Base-by-base conservation (phyloP, 2,888 invertebrate species). In the Colletes collaris region DNA sequence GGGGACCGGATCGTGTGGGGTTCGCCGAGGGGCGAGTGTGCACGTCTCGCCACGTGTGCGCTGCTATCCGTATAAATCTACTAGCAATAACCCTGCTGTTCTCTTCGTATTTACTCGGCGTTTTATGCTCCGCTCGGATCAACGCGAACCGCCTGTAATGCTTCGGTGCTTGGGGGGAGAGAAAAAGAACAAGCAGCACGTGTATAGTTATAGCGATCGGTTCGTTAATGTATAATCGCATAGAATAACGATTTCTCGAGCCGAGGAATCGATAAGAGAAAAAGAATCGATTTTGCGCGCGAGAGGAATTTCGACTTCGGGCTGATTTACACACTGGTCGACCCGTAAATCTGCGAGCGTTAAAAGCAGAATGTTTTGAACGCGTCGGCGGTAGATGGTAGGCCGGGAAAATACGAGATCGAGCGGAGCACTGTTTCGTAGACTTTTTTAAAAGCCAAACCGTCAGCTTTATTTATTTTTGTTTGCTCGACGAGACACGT, bases 31-130 rank as follows among this genome's bases (percentile, higher is more conserved):
- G 50, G 67, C 52, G 66, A 52, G 49, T 46, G 63, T 44, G 10
- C 50, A 55, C 40, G 11, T 35, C 19, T 2, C 19, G 74, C 74
- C 79, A 82, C 82, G 83, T 73, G 83, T 72, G 69, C 58, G 40
- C 58, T 73, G 49, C 69, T 49, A 66, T 67, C 64, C 72, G 77
- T 80, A 83, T 77, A 82, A 83, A 83, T 83, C 77, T 72, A 73
- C 68, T 67, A 64, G 67, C 71, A 69, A 77, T 70, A 62, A 64
- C 55, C 65, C 74, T 46, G 60, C 62, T 53, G 69, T 71, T 77
- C 71, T 65, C 71, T 35, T 59, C 55, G 65, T 63, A 63, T 68
- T 56, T 49, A 44, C 50, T 44, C 50, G 53, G 50, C 53, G 40
- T 37, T 40, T 62, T 16, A 19, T 53, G 11, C 55, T 37, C 16